phyloP scores from a whole-genome alignment of 2,888 invertebrate species.

The Drosophila seclusa region DNA sequence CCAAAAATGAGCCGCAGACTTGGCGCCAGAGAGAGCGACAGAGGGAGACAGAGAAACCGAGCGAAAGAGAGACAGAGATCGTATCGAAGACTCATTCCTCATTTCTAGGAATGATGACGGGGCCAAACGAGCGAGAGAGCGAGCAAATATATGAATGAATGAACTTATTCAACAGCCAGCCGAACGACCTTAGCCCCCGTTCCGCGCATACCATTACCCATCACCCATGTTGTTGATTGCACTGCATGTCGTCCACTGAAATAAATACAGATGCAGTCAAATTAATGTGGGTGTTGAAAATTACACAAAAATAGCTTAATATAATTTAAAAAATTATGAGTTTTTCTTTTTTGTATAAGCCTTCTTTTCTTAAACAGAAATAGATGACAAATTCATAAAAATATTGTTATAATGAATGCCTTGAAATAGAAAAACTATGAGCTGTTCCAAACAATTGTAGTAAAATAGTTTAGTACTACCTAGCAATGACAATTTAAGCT shows the following conservation, averaged over 20 bases:
- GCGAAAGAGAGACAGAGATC: background rate
- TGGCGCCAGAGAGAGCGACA: no score
- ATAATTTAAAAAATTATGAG: background rate
- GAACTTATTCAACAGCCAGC: constrained; percentile 54
- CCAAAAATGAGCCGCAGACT: constrained; percentile 25
- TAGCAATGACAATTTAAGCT: background rate
- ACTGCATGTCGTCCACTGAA: background rate
- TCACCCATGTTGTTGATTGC: background rate
- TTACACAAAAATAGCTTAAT: background rate
- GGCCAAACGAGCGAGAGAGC: constrained; percentile 9
- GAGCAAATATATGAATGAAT: constrained; percentile 62
- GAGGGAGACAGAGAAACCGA: background rate
- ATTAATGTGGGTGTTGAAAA: background rate
- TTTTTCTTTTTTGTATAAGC: background rate
- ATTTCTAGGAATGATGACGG: constrained; percentile 83
- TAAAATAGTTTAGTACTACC: background rate
- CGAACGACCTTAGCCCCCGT: constrained; percentile 63
- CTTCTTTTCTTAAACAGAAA: background rate
- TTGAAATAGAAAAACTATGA: background rate
- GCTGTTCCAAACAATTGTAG: background rate
- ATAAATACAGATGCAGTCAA: background rate
- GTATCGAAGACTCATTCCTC: constrained; percentile 66
- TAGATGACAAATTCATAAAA: background rate
- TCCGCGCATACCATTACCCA: background rate
- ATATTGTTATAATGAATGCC: background rate